Evolutionary conservation across 2,888 invertebrate species (phyloP), one percentile per base, ranked within the genome.

Genomic region (Drosophila falleni): DNA sequence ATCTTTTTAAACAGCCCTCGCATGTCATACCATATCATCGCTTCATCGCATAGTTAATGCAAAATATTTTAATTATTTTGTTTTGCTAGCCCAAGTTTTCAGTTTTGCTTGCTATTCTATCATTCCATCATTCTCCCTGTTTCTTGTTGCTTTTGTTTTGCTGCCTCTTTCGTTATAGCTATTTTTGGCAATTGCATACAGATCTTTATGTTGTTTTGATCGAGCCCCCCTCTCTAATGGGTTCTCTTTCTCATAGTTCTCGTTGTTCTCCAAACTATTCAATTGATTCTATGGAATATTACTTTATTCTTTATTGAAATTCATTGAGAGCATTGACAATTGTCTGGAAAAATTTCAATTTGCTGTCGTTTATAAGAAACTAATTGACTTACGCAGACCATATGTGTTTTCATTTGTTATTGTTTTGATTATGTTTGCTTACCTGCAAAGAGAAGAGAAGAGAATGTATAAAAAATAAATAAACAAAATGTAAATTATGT

Each of bases 61-160:
- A 56, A 74, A 83, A 72, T 74, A 78, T 73, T 73, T 89, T 74
- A 78, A 86, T 86, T 87, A 72, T 78, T 89, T 86, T 86, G 90
- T 86, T 85, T 86, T 88, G 79, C 63, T 50, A 41, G 13, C 31
- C 16, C 42, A 23, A 29, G 39, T 44, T 61, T 61, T 19, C 37
- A n/a, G 35, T 44, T 49, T 44, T 49, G 11, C 42, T 54, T 44
- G 11, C 31, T 56, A 26, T 31, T 33, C 39, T 51, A 11, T 42
- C 31, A 26, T 31, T 33, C 39, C 44, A 11, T 42, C 31, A 31
- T 54, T 46, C 26, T 31, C 5, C 37, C 26, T 31, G 8, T 37
- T 44, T 59, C 23, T 47, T 19, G 4, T 49, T 33, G 16, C 5
- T 33, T 35, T 54, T 61, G 31, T 53, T 47, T 61, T 39, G 33